phyloP scores from a whole-genome alignment of 2,888 invertebrate species.

The Muschampia plurimacula region DNA sequence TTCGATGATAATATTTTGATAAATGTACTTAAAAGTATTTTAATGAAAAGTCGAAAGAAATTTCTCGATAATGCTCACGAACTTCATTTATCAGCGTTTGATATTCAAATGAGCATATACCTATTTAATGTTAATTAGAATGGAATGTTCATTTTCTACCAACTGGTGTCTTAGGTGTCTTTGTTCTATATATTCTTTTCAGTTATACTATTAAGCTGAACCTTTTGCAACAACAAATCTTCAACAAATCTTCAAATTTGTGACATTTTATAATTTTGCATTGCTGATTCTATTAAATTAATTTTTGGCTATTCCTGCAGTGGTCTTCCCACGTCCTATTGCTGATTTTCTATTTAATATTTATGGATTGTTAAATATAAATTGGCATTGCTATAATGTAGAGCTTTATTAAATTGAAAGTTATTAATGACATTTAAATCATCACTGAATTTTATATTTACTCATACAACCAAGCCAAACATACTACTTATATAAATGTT shows the following conservation, averaged over 20 bases:
- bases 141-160: slow-evolving; percentile 3
- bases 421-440: neutral
- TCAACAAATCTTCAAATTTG: neutral
- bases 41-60: neutral
- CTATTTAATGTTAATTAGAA: slow-evolving; percentile 5
- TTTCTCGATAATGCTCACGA: slow-evolving; percentile 2
- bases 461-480: neutral
- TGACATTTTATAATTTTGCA: neutral
- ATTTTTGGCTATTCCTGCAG: neutral
- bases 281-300: neutral
- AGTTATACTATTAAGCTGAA: neutral
- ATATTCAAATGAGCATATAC: slow-evolving; percentile 8
- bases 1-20: slow-evolving; percentile 7
- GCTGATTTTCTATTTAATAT: neutral
- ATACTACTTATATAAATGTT: neutral
- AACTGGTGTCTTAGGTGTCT: neutral
- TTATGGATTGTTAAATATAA: neutral
- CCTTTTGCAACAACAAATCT: slow-evolving; percentile 25
- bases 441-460: neutral
- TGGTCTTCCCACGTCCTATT: neutral
- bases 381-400: neutral
- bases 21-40: neutral
- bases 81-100: neutral
- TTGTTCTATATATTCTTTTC: neutral
- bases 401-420: neutral